Base-by-base conservation (phyloP, 2,797 vertebrate species). In the Nasua narica region DNA sequence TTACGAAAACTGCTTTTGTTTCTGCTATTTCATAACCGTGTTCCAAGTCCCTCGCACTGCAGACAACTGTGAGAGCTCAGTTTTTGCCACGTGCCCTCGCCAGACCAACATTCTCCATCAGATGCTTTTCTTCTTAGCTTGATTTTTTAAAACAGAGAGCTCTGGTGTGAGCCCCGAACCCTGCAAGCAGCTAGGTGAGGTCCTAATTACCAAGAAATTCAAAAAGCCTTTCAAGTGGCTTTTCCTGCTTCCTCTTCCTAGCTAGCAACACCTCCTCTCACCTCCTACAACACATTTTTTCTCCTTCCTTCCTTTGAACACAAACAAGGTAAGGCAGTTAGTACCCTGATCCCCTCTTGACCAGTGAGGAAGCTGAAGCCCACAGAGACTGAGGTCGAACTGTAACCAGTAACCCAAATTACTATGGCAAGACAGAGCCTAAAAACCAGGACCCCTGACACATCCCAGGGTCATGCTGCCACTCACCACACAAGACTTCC, bases 91-190 rank as follows among this genome's bases (percentile, higher is more conserved):
- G 1, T 21, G 27, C 15, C 46, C 5, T 81, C 81, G 35, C 48
- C 65, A 94, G 70, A 87, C 37, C 78, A 69, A 48, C 21, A 43
- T 76, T 74, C 32, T 62, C 14, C 37, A 74, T 37, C 78, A 77
- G 43, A 46, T 32, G 19, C 40, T 65, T 72, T 95, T 54, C 32
- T 43, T 52, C 46, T 90, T 87, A 90, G 35, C 46, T 74, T 94
- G 4, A 87, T 43, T 95, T 76, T 93, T 82, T 79, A 88, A 93
- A 95, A 83, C n/a, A 91, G 69, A 54, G 13, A n/a, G 70, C 35
- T 37, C 50, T 79, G 83, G 48, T 58, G 43, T 72, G 50, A 32
- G n/a, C 65, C 54, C 72, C 35, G 37, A 27, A 91, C 19, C 40
- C 50, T 40, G 40, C 32, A 52, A 50, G 32, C 4, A 76, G 29